A percentile compares a stretch with the other conserved stretches of the same genome.
These are phyloP conservation scores for Drosophila funebris DNA, from an alignment of 1,140 invertebrate species.

Conservation along the genomic window DNA sequence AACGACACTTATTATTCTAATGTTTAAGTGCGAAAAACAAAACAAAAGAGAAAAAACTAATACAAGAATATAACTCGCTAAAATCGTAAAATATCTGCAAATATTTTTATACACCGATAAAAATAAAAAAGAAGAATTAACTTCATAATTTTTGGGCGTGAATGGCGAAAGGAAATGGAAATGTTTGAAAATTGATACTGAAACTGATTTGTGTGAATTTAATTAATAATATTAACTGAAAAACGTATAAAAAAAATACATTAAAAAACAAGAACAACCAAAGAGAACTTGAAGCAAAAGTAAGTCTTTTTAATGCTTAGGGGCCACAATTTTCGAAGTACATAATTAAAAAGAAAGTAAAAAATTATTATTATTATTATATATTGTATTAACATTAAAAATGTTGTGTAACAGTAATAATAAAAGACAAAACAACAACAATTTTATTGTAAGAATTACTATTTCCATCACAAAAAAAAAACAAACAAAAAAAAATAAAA, in stretches of 20 bases:
- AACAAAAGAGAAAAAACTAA: background rate
- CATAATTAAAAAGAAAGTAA: conserved; percentile 59
- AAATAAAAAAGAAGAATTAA: conserved; percentile 45
- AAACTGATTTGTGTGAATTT: conserved; percentile 63
- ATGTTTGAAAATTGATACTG: conserved; percentile 13
- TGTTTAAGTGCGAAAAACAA: conserved; percentile 57
- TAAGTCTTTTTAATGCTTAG: conserved; percentile 81
- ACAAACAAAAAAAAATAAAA: conserved; percentile 73
- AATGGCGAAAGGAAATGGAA: conserved; percentile 32
- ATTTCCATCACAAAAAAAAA: conserved; percentile 75
- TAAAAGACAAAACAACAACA: conserved; percentile 70
- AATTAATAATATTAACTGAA: conserved; percentile 40
- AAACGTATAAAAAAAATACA: background rate
- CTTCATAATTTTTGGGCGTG: conserved; percentile 20
- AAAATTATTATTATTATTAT: conserved; percentile 68
- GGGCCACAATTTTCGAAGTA: conserved; percentile 81
- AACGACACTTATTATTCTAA: conserved; percentile 76
- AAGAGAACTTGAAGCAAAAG: conserved; percentile 68
- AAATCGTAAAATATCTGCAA: conserved; percentile 73
- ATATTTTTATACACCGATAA: conserved; percentile 77
- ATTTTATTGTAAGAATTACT: conserved; percentile 83
- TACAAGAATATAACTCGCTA: conserved; percentile 23
- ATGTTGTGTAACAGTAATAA: conserved; percentile 80
- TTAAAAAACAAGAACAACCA: conserved; percentile 42
- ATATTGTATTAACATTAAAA: conserved; percentile 81